Percentiles rank a stretch among this genome's conserved stretches.
phyloP scores from a whole-genome alignment of 2,113 vertebrate species.

The Megalops atlanticus region DNA sequence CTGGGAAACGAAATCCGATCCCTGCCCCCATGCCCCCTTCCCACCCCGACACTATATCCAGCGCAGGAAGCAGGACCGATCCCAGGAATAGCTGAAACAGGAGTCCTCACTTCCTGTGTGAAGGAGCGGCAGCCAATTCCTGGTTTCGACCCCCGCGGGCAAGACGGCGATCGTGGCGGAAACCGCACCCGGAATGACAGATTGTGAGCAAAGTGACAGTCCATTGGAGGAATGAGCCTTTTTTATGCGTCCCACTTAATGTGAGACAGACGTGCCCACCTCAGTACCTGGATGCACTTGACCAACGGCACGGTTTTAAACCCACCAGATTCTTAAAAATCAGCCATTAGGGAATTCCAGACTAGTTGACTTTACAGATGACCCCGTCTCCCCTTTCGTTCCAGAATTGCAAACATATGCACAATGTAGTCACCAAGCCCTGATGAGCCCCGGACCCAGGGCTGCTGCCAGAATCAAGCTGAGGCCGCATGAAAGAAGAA shows the following conservation, averaged over 20 bases:
- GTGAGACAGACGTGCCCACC: too few relatives aligned
- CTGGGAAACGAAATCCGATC: conserved; percentile 20
- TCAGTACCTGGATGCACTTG: not conserved
- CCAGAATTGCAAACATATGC: not conserved
- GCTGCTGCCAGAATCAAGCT: not conserved
- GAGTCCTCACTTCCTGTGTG: conserved; percentile 41
- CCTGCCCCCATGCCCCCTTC: not conserved
- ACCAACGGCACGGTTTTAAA: not conserved
- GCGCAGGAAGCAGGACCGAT: conserved; percentile 27
- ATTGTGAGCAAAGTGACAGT: not conserved
- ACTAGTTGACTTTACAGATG: not conserved
- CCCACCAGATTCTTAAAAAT: too few relatives aligned
- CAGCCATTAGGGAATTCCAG: not conserved
- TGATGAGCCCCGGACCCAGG: not conserved
- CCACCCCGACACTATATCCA: conserved; percentile 31
- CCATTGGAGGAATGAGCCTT: not conserved
- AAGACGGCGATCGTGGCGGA: not conserved
- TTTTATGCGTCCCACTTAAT: too few relatives aligned
- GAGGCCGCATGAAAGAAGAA: not conserved
- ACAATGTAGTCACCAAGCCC: not conserved
- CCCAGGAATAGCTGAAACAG: conserved; percentile 46
- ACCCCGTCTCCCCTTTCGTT: not conserved
- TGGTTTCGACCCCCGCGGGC: not conserved
- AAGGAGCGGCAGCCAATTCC: conserved; percentile 17
- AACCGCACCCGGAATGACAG: conserved; percentile 9